phyloP scores from a whole-genome alignment of 2,797 vertebrate genomes.

The Esox lucius region DNA sequence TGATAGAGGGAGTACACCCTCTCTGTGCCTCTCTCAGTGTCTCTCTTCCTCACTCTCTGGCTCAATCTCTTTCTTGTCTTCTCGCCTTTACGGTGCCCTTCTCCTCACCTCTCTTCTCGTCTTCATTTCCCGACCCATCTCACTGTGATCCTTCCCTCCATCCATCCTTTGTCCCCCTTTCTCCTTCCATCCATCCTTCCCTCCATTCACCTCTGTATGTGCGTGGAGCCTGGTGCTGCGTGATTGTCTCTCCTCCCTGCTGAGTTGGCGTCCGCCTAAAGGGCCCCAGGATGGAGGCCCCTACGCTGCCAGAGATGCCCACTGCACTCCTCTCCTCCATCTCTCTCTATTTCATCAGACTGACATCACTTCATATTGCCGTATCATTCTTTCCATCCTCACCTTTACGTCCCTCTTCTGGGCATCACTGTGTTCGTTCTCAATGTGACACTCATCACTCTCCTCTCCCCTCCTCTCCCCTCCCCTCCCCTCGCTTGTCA shows the following conservation, averaged over 20 bases:
- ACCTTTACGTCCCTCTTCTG: not conserved
- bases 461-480: not conserved
- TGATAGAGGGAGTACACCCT: constrained; percentile 87
- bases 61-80: constrained; percentile 34
- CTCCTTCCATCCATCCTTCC: constrained; percentile 32
- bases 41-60: constrained; percentile 17
- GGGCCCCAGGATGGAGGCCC: constrained; percentile 71
- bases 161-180: constrained; percentile 20
- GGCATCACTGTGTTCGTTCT: not conserved
- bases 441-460: not conserved
- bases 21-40: constrained; percentile 51
- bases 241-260: constrained; percentile 77
- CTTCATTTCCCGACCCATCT: constrained; percentile 13
- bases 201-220: constrained; percentile 62
- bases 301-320: constrained; percentile 65
- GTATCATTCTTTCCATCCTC: not conserved
- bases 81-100: constrained; percentile 23
- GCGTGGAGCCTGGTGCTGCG: constrained; percentile 72
- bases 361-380: not conserved
- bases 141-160: constrained; percentile 18
- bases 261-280: constrained; percentile 79
- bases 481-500: not conserved
- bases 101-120: constrained; percentile 51
- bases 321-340: constrained; percentile 36
- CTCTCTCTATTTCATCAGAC: not conserved